Evolutionary conservation across 2,797 vertebrate genomes (phyloP).

Genomic region (Meriones psammophilus): DNA sequence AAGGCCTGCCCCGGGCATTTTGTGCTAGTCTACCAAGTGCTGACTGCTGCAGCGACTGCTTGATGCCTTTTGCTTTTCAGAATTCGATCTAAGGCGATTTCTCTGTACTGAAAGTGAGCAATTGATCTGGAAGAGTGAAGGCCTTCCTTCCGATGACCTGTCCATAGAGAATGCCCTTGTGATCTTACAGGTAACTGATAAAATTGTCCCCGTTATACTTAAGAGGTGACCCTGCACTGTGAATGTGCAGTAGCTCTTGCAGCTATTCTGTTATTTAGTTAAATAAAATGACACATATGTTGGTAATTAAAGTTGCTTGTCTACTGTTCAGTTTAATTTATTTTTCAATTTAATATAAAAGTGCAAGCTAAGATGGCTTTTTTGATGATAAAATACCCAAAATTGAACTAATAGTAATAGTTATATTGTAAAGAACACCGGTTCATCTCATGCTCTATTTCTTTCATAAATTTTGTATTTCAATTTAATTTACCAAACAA

Average conservation of each 20-base stretch:
- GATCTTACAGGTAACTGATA: conserved; percentile 94
- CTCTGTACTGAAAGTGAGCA: conserved; percentile 98
- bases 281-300: conserved; percentile 36
- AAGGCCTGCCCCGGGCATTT: not conserved
- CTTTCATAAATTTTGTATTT: conserved; percentile 24
- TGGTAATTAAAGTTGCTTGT: conserved; percentile 35
- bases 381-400: conserved; percentile 48
- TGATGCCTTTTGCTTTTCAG: conserved; percentile 86
- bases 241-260: conserved; percentile 1
- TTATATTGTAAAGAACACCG: not conserved
- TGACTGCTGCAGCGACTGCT: conserved; percentile 4
- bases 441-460: conserved; percentile 10
- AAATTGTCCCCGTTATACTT: conserved; percentile 25
- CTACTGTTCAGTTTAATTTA: conserved; percentile 22
- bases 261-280: not conserved
- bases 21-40: not conserved
- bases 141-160: conserved; percentile 97
- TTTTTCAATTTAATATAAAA: conserved; percentile 53
- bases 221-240: conserved; percentile 19
- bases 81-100: conserved; percentile 95
- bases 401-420: conserved; percentile 37
- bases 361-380: conserved; percentile 8
- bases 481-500: conserved; percentile 28
- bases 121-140: conserved; percentile 98
- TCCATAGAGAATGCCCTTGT: conserved; percentile 99